Base-by-base conservation (phyloP, 2,113 vertebrate species). In the Cettia cetti region DNA sequence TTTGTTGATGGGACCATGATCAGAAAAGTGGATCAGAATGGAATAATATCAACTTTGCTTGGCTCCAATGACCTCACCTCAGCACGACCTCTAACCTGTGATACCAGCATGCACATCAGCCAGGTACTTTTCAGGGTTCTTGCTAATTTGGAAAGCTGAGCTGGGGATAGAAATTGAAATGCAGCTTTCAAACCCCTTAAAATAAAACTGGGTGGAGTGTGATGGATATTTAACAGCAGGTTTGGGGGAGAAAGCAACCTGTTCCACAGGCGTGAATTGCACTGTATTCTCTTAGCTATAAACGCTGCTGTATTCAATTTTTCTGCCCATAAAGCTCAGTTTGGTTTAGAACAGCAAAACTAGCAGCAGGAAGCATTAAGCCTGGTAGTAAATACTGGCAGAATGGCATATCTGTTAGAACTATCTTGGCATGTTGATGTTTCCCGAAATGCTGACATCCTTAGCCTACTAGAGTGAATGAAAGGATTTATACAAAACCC, bases 1-100 rank as follows among this genome's bases (percentile, higher is more conserved):
- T 99, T 99, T 69, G 99, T 99, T 49, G 99, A 99, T 52, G 99
- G 99, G 82, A 99, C 99, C 59, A 99, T 99, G 86, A 99, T 99
- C 95, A 98, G 99, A 65, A 99, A 99, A 97, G 99, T 99, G 84
- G 99, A 99, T 97, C 99, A 99, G 74, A 99, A 99, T 44, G 99
- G 99, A 69, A 98, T 99, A 96, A 99, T 99, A 97, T 99, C 99
- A 7, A 99, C 99, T 33, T 98, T 99, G 90, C 98, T 99, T 39
- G 99, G 99, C 31, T 99, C 99, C 66, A 99, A 99, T 2, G 99
- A 99, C 95, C 98, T 99, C 91, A 99, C 99, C 3, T 99, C 99
- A 6, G 99, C 99, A 59, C 98, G 99, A 54, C 99, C 99, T 57
- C 95, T 99, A 49, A 99, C 98, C 61, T 99, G 99, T 86, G 99